These are phyloP conservation scores for Alectoris magna DNA, from an alignment of 2,797 vertebrate genomes.

Conservation along the genomic window DNA sequence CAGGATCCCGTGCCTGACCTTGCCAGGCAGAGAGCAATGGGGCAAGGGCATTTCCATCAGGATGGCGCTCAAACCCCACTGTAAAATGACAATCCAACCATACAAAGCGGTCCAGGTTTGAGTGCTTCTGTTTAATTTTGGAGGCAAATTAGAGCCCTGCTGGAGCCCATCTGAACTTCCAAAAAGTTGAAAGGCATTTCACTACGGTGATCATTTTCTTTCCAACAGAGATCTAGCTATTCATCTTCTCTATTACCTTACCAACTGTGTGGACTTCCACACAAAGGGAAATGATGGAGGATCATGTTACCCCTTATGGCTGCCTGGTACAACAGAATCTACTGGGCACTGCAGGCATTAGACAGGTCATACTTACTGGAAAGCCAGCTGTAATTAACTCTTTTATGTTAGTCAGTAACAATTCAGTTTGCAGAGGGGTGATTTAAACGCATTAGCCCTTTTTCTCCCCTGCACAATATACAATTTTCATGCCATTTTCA, in stretches of 20 bases:
- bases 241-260: slow-evolving; percentile 15
- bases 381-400: neutral
- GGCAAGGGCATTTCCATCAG: neutral
- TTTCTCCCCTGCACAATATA: neutral
- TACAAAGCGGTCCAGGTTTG: neutral
- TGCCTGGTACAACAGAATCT: neutral
- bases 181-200: slow-evolving; percentile 15
- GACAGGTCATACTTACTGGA: neutral
- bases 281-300: neutral
- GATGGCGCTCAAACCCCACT: neutral
- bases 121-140: neutral
- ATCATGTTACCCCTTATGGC: neutral
- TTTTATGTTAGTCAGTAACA: neutral
- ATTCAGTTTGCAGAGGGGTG: neutral
- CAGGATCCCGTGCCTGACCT: neutral
- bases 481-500: neutral
- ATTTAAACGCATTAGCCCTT: slow-evolving; percentile 2
- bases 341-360: slow-evolving; percentile 10
- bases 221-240: neutral
- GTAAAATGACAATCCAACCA: neutral
- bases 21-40: neutral
- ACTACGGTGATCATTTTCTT: neutral
- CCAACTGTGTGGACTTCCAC: neutral
- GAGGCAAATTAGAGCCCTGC: slow-evolving; percentile 35
- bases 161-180: slow-evolving; percentile 8